Conservation (phyloP, 2,888 invertebrate species). For the Thysanoteuthis rhombus region DNA sequence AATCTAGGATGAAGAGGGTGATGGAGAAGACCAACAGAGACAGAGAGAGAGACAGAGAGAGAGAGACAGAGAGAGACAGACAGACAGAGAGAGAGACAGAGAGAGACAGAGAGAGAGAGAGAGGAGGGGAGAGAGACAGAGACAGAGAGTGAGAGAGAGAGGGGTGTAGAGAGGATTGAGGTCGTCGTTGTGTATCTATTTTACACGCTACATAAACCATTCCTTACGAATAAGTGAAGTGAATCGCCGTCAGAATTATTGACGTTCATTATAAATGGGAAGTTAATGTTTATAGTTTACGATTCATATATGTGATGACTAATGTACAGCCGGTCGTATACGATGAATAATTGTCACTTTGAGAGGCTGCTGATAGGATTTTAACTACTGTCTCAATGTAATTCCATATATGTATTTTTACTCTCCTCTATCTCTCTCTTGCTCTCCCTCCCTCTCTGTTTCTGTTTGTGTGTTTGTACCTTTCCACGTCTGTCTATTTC, state of each 20-base stretch:
- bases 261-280: neutral
- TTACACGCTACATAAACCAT: too few species aligned
- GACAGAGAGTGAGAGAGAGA: neutral
- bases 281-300: neutral
- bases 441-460: too few species aligned
- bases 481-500: too few species aligned
- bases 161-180: too few species aligned
- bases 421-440: too few species aligned
- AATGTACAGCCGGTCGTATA: neutral
- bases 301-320: neutral
- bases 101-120: neutral
- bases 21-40: neutral
- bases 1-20: too few species aligned
- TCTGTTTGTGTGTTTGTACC: too few species aligned
- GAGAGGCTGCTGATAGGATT: too few species aligned
- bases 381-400: too few species aligned
- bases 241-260: neutral
- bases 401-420: too few species aligned
- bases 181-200: too few species aligned
- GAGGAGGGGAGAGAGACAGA: neutral
- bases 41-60: neutral
- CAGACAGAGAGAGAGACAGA: neutral
- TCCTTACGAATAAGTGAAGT: too few species aligned
- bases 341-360: neutral
- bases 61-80: neutral